Base-by-base conservation (phyloP, 2,113 vertebrate species). In the Zosterops borbonicus region DNA sequence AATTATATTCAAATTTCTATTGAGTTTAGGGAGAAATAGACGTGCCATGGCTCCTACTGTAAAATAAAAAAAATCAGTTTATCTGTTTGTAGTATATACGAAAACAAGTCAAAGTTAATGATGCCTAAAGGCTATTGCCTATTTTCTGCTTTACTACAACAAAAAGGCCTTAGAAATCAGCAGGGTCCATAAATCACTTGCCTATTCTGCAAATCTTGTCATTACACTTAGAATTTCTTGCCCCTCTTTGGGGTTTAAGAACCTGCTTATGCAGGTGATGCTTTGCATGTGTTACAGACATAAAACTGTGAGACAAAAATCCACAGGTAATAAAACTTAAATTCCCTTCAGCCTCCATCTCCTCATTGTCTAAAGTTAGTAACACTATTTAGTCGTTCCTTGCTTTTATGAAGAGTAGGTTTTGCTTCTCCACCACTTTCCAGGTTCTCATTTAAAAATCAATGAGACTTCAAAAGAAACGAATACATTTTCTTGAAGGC, bases 371-470 rank as follows among this genome's bases (percentile, higher is more conserved):
- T 88, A 2, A 78, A 67, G 27, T 2, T 31, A 24, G 42, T 33
- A 78, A 70, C 0, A 0, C 37, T 69, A 64, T 62, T 96, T 56
- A 74, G 31, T 39, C 1, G 0, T 18, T 62, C 39, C 33, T 55
- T 44, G 53, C 39, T 90, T 77, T 87, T 46, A 73, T 56, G 13
- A 90, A 87, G 44, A 79, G 1, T 7, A 64, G 80, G 37, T 50
- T 89, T 74, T 87, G n/a, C 50, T 90, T 35, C 74, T 70, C 41
- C 56, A 63, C 21, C 52, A 49, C n/a, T 67, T 92, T 85, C n/a
- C 55, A 90, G 46, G 37, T 64, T 80, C 55, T 82, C n/a, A 62
- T 60, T 89, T 84, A 82, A 78, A 93, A 94, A 90, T 75, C 49
- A 64, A 24, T 46, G 49, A 88, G 41, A 83, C 37, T 41, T 49